Conservation (phyloP, 64 coral and sea anemone genomes). For the Catalaphyllia jardinei region DNA sequence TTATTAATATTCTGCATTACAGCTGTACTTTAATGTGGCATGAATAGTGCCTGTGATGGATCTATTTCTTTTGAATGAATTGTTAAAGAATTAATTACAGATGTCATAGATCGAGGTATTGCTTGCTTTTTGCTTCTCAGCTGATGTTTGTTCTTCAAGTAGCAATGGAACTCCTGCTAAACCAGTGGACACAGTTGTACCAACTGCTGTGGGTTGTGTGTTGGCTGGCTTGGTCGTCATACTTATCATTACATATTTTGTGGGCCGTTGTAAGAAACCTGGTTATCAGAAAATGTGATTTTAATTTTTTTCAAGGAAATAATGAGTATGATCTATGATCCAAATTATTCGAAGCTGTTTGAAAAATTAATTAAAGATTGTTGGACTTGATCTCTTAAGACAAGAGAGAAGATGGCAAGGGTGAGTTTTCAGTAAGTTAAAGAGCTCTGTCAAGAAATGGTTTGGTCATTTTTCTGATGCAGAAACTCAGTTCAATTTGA, state of each 20-base stretch:
- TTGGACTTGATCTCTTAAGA: too few relatives aligned
- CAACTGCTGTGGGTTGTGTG: constrained; percentile 66
- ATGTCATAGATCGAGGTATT: neutral
- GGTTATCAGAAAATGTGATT: constrained; percentile 68
- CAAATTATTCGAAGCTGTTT: neutral
- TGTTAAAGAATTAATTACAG: too few relatives aligned
- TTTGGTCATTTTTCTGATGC: too few relatives aligned
- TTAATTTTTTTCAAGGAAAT: neutral
- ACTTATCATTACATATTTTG: constrained; percentile 65
- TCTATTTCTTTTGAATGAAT: too few relatives aligned
- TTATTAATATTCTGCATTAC: too few relatives aligned
- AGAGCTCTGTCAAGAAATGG: too few relatives aligned
- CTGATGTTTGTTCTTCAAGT: constrained; percentile 16
- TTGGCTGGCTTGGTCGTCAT: constrained; percentile 64
- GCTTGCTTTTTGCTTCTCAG: neutral
- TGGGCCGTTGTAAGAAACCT: constrained; percentile 54
- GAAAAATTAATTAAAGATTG: neutral
- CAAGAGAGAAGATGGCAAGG: too few relatives aligned
- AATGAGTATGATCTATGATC: neutral
- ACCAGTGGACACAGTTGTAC: constrained; percentile 40
- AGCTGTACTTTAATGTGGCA: too few relatives aligned
- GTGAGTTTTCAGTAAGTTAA: too few relatives aligned
- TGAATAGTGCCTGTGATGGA: too few relatives aligned
- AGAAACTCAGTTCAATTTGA: too few relatives aligned
- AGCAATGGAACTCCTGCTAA: neutral